These are phyloP conservation scores for Erpornis zantholeuca DNA, from an alignment of 2,113 vertebrate genomes.

Conservation along the genomic window DNA sequence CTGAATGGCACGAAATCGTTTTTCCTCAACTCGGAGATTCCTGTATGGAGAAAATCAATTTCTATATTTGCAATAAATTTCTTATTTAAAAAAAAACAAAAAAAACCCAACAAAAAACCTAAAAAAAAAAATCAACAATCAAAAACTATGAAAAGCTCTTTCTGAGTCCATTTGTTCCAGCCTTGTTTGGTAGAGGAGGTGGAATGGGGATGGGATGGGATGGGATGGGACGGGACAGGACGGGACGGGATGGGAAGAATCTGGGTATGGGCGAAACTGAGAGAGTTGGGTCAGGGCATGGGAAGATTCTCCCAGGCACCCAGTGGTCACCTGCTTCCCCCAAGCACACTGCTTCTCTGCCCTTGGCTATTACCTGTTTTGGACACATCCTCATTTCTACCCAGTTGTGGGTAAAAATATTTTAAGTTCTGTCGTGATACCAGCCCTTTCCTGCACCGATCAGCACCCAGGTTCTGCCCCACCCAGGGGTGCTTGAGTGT, in stretches of 20 bases:
- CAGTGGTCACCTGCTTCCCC: neutral
- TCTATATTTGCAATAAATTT: conserved; percentile 90
- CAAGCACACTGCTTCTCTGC: neutral
- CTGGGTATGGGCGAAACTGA: neutral
- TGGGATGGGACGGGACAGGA: neutral
- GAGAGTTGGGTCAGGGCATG: neutral
- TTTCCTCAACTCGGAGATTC: conserved; percentile 80
- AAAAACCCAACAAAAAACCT: neutral
- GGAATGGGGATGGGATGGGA: neutral
- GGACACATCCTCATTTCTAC: neutral
- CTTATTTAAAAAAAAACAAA: conserved; percentile 78
- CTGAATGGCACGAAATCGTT: conserved; percentile 80
- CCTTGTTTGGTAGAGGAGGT: neutral
- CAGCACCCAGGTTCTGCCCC: neutral
- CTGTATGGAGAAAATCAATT: conserved; percentile 84
- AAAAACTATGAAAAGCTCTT: conserved; percentile 27
- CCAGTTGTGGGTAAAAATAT: neutral
- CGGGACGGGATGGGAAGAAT: neutral
- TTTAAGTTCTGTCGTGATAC: neutral
- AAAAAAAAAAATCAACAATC: neutral
- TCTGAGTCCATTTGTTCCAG: conserved; percentile 9
- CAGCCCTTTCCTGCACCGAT: fast-evolving
- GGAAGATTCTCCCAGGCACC: neutral
- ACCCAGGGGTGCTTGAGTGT: neutral
- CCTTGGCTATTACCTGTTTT: neutral